These are phyloP conservation scores for Pachliopta kotzebuea DNA, from an alignment of 2,888 invertebrate species.

Conservation along the genomic window DNA sequence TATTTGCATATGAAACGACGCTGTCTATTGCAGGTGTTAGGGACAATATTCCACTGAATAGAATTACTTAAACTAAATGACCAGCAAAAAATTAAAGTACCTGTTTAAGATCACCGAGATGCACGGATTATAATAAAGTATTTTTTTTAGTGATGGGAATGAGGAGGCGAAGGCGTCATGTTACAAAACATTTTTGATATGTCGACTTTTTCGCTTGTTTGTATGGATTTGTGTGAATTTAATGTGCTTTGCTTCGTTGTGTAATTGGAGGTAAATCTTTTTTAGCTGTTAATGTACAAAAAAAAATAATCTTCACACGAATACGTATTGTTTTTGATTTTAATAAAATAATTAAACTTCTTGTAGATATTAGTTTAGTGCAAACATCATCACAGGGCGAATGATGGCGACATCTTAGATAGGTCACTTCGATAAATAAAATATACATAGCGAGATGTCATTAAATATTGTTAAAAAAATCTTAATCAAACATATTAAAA, in stretches of 20 bases:
- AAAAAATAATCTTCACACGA: no score
- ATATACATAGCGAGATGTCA: background rate
- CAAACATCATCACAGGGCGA: no score
- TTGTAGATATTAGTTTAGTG: no score
- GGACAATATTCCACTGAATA: slow-evolving; percentile 32
- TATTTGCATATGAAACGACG: slow-evolving; percentile 52
- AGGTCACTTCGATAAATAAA: background rate
- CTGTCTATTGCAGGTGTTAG: slow-evolving; percentile 45
- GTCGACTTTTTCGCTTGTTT: slow-evolving; percentile 58
- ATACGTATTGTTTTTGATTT: no score
- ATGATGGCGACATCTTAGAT: no score
- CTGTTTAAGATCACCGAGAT: slow-evolving; percentile 43
- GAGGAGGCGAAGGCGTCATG: slow-evolving; percentile 56
- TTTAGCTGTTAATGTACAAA: background rate
- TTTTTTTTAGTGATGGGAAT: slow-evolving; percentile 34
- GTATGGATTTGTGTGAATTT: slow-evolving; percentile 39
- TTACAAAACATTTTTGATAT: slow-evolving; percentile 73
- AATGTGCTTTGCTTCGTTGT: background rate
- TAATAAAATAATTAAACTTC: no score
- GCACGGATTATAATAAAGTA: slow-evolving; percentile 51
- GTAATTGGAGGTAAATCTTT: background rate
- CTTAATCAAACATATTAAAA: slow-evolving; percentile 40
- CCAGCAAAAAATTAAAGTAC: slow-evolving; percentile 43
- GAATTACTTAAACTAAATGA: slow-evolving; percentile 4
- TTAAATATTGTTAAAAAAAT: background rate